Conservation (phyloP, 2,113 vertebrate species). For the Corythaeola cristata region DNA sequence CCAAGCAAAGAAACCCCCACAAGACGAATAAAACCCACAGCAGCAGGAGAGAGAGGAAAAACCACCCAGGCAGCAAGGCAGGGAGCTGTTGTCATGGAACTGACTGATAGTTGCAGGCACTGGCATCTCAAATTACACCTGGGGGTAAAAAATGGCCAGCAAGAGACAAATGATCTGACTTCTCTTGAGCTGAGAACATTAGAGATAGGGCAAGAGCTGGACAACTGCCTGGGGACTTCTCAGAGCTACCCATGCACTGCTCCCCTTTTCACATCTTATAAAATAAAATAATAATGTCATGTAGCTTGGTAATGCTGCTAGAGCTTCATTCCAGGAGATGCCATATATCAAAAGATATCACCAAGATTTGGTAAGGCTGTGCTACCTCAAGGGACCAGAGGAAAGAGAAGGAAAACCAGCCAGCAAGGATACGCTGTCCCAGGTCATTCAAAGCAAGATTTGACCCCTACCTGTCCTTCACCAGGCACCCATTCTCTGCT, state of each 20-base stretch:
- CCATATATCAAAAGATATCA: fast-evolving
- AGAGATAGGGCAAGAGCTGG: neutral
- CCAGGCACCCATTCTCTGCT: neutral
- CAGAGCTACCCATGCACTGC: neutral
- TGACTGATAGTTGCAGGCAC: neutral
- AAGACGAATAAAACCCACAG: neutral
- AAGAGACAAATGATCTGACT: neutral
- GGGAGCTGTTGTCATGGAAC: neutral
- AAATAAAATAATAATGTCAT: fast-evolving
- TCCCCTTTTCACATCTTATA: too few relatives aligned
- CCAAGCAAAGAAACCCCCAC: neutral
- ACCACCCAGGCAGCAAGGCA: neutral
- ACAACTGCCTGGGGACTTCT: neutral
- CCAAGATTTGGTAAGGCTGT: neutral
- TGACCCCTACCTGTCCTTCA: neutral
- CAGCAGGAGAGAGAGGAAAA: neutral
- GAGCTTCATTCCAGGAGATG: neutral
- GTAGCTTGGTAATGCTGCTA: neutral
- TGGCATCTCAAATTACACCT: neutral
- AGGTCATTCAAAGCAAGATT: neutral
- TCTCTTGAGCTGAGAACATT: neutral
- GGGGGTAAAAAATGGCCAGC: neutral
- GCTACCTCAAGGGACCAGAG: neutral
- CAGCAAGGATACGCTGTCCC: neutral
- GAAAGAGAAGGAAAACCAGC: neutral